These are phyloP conservation scores for Eilema griseolum DNA, from an alignment of 2,888 invertebrate species.

Conservation along the genomic window DNA sequence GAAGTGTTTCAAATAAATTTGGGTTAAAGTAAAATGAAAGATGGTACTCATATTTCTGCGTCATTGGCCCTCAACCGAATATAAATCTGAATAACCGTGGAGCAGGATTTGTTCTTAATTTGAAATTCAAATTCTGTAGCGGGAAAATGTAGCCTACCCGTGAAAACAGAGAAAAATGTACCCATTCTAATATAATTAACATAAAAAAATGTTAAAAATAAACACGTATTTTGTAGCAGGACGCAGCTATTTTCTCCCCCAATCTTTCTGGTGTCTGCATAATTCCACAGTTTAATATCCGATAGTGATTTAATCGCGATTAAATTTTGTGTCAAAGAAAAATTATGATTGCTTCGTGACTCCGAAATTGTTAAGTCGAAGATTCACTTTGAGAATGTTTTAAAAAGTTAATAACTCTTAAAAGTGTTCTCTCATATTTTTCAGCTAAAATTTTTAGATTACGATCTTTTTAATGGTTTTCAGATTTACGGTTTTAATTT, in stretches of 20 bases:
- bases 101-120: slow-evolving; percentile 76
- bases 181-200: slow-evolving; percentile 78
- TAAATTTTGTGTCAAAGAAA: slow-evolving; percentile 26
- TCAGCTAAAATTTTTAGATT: slow-evolving; percentile 22
- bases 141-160: slow-evolving; percentile 71
- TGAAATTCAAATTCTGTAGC: slow-evolving; percentile 79
- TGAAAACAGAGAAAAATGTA: slow-evolving; percentile 75
- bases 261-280: slow-evolving; percentile 55
- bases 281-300: slow-evolving; percentile 50
- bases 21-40: slow-evolving; percentile 70
- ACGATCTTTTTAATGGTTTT: slow-evolving; percentile 28
- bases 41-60: slow-evolving; percentile 78
- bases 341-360: slow-evolving; percentile 33
- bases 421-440: slow-evolving; percentile 31
- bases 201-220: slow-evolving; percentile 71
- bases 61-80: slow-evolving; percentile 76
- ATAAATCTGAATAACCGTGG: slow-evolving; percentile 77
- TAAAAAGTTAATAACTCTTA: slow-evolving; percentile 36
- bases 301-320: slow-evolving; percentile 34
- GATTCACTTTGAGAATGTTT: slow-evolving; percentile 22
- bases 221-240: slow-evolving; percentile 67
- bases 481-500: slow-evolving; percentile 13
- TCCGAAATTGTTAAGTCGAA: slow-evolving; percentile 25
- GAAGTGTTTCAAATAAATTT: slow-evolving; percentile 69
- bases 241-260: slow-evolving; percentile 42